Base-by-base conservation (phyloP, 2,113 vertebrate genomes). In the Sapajus apella region DNA sequence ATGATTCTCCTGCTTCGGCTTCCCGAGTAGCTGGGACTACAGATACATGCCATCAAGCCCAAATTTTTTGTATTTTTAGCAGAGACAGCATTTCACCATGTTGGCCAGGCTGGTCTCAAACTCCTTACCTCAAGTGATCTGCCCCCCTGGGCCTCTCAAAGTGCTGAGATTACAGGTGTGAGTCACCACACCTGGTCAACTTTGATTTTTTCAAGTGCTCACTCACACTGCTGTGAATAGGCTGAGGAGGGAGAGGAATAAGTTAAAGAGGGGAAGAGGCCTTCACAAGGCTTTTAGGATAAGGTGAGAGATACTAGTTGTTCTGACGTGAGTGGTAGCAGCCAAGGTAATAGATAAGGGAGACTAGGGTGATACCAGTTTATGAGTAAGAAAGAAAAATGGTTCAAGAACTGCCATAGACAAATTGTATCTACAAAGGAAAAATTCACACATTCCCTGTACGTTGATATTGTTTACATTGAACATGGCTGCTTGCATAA, bases 381-480 rank as follows among this genome's bases (percentile, higher is more conserved):
- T 84, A 37, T 40, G n/a, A 93, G 89, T 17, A 64, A 58, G 93
- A 75, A 73, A 73, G 2, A 91, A 89, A 68, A 79, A 91, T 4
- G 37, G 50, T 64, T 2, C 77, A 68, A 79, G 30, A 75, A 73
- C 55, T 92, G 56, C 81, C 80, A 80, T 1, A 87, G 89, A 97
- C 80, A 82, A 96, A 45, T 85, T 45, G 45, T 0, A 0, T 75
- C 88, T 43, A 56, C 13, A 72, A 76, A 94, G 56, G 66, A 91
- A 93, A 85, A 83, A 85, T 17, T n/a, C 2, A 3, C 84, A 81
- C 66, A 45, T 66, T 91, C 47, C 32, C 18, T 47, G 17, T 64
- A 40, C 55, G 96, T 92, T 96, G 56, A 79, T 91, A 89, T 80
- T 61, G 80, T 56, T 95, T 82, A 47, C 72, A 21, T 8, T 68